phyloP scores from a whole-genome alignment of 2,113 vertebrate species.

The Cyanocitta stelleri region DNA sequence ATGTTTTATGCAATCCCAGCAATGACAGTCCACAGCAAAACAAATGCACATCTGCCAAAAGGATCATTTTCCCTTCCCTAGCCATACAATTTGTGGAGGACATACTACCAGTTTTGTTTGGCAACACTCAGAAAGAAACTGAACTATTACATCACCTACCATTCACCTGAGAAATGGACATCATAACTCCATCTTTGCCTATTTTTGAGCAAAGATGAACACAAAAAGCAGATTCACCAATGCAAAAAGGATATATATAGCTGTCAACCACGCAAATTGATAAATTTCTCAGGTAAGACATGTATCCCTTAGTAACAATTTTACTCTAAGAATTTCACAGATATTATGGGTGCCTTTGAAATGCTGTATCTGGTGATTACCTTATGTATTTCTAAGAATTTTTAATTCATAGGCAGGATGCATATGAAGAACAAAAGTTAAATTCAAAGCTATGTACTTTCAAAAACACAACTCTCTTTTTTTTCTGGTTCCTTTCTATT shows the following conservation, averaged over 20 bases:
- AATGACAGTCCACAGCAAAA: background rate
- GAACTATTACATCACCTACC: background rate
- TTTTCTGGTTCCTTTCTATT: background rate
- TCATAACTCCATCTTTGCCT: background rate
- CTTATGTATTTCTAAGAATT: background rate
- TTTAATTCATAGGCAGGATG: background rate
- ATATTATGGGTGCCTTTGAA: background rate
- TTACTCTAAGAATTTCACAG: background rate
- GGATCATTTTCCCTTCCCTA: background rate
- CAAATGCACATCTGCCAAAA: background rate
- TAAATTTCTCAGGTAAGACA: background rate
- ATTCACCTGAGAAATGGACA: background rate
- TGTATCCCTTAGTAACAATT: background rate
- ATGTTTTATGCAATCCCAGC: background rate
- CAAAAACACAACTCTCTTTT: background rate
- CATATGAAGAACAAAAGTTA: background rate
- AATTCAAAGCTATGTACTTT: background rate
- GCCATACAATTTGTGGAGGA: background rate
- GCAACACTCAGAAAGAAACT: background rate
- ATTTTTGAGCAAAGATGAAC: background rate
- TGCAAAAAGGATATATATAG: background rate
- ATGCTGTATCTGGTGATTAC: background rate
- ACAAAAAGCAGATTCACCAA: background rate
- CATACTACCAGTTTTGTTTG: background rate
- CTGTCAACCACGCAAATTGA: background rate